Base-by-base conservation (phyloP, 2,113 vertebrate genomes). In the Clarias macrocephalus region DNA sequence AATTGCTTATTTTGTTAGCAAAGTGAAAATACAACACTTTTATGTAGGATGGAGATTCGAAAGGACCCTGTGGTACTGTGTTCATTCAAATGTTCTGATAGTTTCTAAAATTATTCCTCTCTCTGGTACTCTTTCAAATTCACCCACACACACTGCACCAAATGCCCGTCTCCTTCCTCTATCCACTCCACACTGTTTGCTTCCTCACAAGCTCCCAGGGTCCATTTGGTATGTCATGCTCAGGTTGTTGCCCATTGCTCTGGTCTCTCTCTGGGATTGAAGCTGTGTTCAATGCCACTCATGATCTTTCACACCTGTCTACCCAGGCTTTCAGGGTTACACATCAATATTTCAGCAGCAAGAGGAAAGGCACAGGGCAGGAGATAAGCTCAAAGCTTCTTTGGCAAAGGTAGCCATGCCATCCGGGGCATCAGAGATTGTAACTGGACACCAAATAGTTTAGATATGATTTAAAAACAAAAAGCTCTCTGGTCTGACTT, bases 11-110 rank as follows among this genome's bases (percentile, higher is more conserved):
- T 91, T 91, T 81, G 66, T 85, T 80, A 85, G 66, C 62, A 85
- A 82, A 77, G 85, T 87, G 72, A 88, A 83, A 89, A 91, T 88
- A 73, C 87, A 90, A 88, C 87, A 89, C 88, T 73, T 91, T 85
- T 80, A 63, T 60, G 59, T 63, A 70, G 82, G 48, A 76, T 54
- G 56, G 77, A 62, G 77, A 87, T 57, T 84, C 52, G 15, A 86
- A 85, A 30, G 65, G 52, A 75, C 77, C 82, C 86, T 54, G 7
- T 80, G 77, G 66, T 73, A 65, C 70, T 37, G 60, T 83, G 59
- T 87, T 83, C 81, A 56, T 87, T 83, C 70, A 83, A 76, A 63
- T 83, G 83, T 87, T 54, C 72, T 76, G 80, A 83, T 57, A 66
- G 70, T 30, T 66, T 75, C 65, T 85, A 70, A 87, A 87, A 76